phyloP scores from a whole-genome alignment of 2,797 vertebrate genomes.

The Darevskia nairensis region DNA sequence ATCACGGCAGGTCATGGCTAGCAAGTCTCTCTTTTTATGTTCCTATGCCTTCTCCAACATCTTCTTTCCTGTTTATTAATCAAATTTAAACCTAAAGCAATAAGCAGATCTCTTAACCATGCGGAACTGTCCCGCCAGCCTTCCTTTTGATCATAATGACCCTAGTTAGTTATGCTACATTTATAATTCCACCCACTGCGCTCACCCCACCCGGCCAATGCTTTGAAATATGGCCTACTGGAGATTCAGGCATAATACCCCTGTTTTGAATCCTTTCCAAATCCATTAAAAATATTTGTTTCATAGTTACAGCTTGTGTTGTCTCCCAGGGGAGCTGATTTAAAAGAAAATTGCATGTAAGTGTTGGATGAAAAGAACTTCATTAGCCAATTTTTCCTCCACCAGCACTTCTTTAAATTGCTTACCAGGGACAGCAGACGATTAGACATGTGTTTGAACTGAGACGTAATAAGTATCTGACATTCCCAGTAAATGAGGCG shows the following conservation, averaged over 20 bases:
- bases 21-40: too few relatives aligned
- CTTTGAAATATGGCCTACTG: conserved; percentile 62
- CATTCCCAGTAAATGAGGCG: conserved; percentile 51
- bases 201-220: conserved; percentile 13
- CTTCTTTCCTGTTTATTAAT: background rate
- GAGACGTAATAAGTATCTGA: conserved; percentile 64
- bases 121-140: conserved; percentile 21
- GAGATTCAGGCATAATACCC: conserved; percentile 52
- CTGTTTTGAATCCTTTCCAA: conserved; percentile 71
- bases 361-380: conserved; percentile 70
- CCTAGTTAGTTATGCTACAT: conserved; percentile 44
- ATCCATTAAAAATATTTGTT: conserved; percentile 68
- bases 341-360: conserved; percentile 75
- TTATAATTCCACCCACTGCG: conserved; percentile 29
- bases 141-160: conserved; percentile 62
- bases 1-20: background rate
- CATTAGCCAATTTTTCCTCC: conserved; percentile 74
- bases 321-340: conserved; percentile 64
- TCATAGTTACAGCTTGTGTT: conserved; percentile 69
- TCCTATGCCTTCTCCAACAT: conserved; percentile 22
- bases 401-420: conserved; percentile 74
- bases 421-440: conserved; percentile 68
- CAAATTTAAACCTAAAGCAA: conserved; percentile 31
- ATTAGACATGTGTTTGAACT: conserved; percentile 66
- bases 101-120: conserved; percentile 46